Evolutionary conservation across 2,113 vertebrate species (phyloP), one percentile per base, ranked within the genome.

Genomic region (Fulica atra): DNA sequence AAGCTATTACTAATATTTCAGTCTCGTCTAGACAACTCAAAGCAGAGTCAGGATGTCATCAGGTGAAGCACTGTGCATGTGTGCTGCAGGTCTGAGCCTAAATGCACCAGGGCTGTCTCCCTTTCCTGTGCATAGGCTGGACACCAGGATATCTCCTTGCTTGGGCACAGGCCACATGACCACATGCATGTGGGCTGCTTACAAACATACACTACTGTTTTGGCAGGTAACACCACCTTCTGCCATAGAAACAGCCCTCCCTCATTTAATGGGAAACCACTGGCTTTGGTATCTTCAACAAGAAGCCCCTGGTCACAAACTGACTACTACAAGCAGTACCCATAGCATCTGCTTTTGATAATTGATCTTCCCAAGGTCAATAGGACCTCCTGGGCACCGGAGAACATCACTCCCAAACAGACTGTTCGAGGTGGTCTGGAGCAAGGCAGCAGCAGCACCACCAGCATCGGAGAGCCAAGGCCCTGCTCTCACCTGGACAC

Each of bases 401-500:
- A 15, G 57, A 57, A 33, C 0, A 0, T n/a, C 0, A 0, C 19
- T 91, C 19, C 20, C 65, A 77, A 26, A 23, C 38, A 72, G 56
- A 18, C 13, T 51, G 11, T 7, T 26, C 48, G 59, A 86, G 40
- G 69, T n/a, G 53, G 24, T 21, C 65, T 40, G 76, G 50, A 88
- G 40, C 53, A 38, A 60, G 82, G 70, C 61, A 77, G 44, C 0
- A 1, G 51, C n/a, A 44, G 16, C 61, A 65, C 14, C 42, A 82
- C 25, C 29, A 78, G 78, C 5, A 1, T 3, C 4, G 25, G 13
- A 35, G 11, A 17, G 29, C 19, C 1, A 9, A 21, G n/a, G 44
- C 9, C 28, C 48, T 0, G 3, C 72, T 92, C 97, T 98, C 82
- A 99, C 98, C 98, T 98, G 98, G 48, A 98, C 84, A 4, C 97